Percentiles rank a stretch among this genome's conserved stretches.
These are phyloP conservation scores for Perizoma affinitatum DNA, from an alignment of 2,888 invertebrate species.

Conservation along the genomic window DNA sequence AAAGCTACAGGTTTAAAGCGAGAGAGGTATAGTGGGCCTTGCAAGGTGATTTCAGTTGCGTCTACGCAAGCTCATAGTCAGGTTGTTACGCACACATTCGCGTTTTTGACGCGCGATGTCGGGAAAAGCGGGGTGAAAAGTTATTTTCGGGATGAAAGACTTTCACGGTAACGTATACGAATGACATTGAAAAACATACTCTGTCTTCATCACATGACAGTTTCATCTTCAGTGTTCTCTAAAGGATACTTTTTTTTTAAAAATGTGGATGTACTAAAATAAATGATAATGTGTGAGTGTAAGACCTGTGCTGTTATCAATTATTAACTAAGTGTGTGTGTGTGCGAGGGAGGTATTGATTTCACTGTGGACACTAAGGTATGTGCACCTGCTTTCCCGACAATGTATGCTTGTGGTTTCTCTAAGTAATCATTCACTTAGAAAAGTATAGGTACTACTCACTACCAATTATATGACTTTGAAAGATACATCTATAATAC, in stretches of 20 bases:
- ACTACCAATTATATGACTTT: no score
- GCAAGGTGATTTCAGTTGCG: slow-evolving; percentile 84
- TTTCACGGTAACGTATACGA: slow-evolving; percentile 37
- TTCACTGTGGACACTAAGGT: slow-evolving; percentile 35
- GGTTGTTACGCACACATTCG: slow-evolving; percentile 75
- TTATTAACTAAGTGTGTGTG: slow-evolving; percentile 34
- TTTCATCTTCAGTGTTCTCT: slow-evolving; percentile 18
- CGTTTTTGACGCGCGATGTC: slow-evolving; percentile 59
- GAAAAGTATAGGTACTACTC: not conserved
- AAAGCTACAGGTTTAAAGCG: slow-evolving; percentile 61
- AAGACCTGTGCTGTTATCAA: slow-evolving; percentile 36
- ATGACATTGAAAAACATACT: slow-evolving; percentile 24
- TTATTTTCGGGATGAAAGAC: slow-evolving; percentile 43
- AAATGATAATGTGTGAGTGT: slow-evolving; percentile 34
- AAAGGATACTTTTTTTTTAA: slow-evolving; percentile 18
- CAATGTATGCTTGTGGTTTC: slow-evolving; percentile 13
- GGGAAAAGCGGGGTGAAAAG: slow-evolving; percentile 48
- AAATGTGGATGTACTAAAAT: slow-evolving; percentile 33
- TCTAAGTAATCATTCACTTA: slow-evolving; percentile 1
- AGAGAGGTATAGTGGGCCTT: slow-evolving; percentile 79
- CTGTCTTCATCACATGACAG: not conserved
- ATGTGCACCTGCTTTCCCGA: slow-evolving; percentile 36
- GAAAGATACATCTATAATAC: no score
- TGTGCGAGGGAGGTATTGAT: slow-evolving; percentile 29
- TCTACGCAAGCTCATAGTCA: slow-evolving; percentile 78